Evolutionary conservation across 1,140 invertebrate genomes (phyloP), one percentile per base, ranked within the genome.

Genomic region (Ptiloglossa arizonensis): DNA sequence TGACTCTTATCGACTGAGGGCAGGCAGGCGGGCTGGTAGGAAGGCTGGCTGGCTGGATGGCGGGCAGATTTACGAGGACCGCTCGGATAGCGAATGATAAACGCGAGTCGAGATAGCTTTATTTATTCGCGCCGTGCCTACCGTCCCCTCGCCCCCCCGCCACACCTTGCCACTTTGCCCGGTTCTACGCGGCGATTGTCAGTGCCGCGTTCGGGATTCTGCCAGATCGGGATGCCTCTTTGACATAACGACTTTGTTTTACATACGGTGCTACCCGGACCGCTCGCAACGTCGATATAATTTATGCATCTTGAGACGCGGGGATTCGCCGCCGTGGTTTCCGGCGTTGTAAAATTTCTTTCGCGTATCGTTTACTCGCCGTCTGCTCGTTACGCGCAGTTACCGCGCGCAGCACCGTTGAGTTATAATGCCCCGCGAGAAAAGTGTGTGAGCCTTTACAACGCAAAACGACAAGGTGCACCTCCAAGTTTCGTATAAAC

Each of bases 71-170:
- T 92, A 92, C 90, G 91, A 92, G 91, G 86, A 89, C 87, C 85
- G 88, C 88, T 89, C 86, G 90, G 90, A 92, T 92, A 92, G 90
- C 88, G 88, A 91, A 92, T 92, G 91, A 92, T 92, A 92, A 92
- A 92, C 90, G 91, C 86, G 83, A 86, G 86, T 85, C 86, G 90
- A 92, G 91, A 92, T 92, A 92, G 90, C 91, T 92, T 92, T 92
- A 92, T 92, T 92, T 92, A 92, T 92, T 92, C 88, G 89, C 88
- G 82, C 87, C 83, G 83, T 88, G 85, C 87, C 86, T 87, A 86
- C 84, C 83, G 60, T 46, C 50, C 41, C 67, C 48, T 24, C 50
- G 6, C 46, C 54, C 8, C 68, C 59, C 32, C 46, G 9, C 46
- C 24, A 67, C 17, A 41, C 52, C 74, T 56, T 62, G 57, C 74